Conservation (phyloP, 2,888 invertebrate species). For the Tetramorium bicarinatum region DNA sequence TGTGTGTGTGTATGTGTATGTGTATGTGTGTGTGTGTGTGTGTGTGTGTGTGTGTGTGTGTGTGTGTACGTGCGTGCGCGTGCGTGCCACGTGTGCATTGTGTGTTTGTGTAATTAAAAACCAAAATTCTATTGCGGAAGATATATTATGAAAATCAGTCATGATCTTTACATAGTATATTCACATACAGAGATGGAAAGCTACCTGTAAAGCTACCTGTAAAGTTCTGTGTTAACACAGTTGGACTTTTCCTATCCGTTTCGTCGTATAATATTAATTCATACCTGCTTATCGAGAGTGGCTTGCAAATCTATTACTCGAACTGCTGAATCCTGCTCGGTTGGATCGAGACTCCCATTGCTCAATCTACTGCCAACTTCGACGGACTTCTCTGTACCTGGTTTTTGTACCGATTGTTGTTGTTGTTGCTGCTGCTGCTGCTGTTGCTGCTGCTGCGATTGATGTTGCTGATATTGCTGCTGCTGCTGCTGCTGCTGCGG, state of each 20-base stretch:
- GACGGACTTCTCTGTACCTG: conserved; percentile 79
- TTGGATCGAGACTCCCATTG: conserved; percentile 85
- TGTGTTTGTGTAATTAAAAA: background rate
- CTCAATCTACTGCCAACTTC: conserved; percentile 84
- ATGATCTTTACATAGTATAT: background rate
- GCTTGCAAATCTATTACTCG: conserved; percentile 93
- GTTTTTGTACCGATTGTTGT: conserved; percentile 77
- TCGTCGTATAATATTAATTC: conserved; percentile 58
- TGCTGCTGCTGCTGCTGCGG: conserved; percentile 45
- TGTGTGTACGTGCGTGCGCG: background rate
- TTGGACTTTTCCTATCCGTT: conserved; percentile 37
- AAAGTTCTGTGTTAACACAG: conserved; percentile 9
- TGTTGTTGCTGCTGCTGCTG: conserved; percentile 80
- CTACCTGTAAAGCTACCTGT: conserved; percentile 53
- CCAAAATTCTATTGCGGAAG: background rate
- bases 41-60: background rate
- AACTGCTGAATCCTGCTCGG: conserved; percentile 88
- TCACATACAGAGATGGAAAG: conserved; percentile 7
- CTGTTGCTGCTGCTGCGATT: conserved; percentile 83
- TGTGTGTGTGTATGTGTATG: background rate
- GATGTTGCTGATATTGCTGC: conserved; percentile 81
- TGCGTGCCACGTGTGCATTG: no score
- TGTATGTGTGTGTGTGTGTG: background rate
- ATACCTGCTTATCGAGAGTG: conserved; percentile 95
- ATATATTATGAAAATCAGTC: background rate